Conservation (phyloP, 2,113 vertebrate species). For the Tricholaema leucomelas region DNA sequence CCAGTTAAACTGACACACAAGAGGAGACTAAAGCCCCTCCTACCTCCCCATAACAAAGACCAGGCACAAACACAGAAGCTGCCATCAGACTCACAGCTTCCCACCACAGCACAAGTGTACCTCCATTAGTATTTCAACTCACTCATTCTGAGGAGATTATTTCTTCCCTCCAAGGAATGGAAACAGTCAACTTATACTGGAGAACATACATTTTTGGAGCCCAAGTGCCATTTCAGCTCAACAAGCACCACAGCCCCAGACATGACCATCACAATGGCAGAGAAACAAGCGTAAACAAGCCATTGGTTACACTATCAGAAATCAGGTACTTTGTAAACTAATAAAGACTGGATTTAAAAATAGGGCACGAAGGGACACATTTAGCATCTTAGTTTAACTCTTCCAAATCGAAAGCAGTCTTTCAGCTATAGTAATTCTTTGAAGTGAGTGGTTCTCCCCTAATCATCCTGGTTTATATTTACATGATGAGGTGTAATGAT, state of each 20-base stretch:
- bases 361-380: neutral
- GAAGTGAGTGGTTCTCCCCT: neutral
- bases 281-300: neutral
- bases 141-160: neutral
- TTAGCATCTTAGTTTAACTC: slow-evolving; percentile 2
- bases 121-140: neutral
- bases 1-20: neutral
- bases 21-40: neutral
- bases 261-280: rapidly evolving
- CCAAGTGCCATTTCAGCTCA: neutral
- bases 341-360: neutral
- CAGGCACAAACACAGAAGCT: neutral
- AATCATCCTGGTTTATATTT: slow-evolving; percentile 60
- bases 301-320: neutral
- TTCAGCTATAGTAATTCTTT: slow-evolving; percentile 37
- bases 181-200: neutral
- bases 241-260: neutral
- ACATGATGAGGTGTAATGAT: slow-evolving; percentile 62
- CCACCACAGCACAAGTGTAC: neutral
- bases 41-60: neutral
- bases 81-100: neutral
- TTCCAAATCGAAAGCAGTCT: slow-evolving; percentile 20
- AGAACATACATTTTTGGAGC: neutral
- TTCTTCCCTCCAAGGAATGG: neutral
- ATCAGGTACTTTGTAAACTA: neutral